Base-by-base conservation (phyloP, 2,797 vertebrate species). In the Sebastes melanostomus region DNA sequence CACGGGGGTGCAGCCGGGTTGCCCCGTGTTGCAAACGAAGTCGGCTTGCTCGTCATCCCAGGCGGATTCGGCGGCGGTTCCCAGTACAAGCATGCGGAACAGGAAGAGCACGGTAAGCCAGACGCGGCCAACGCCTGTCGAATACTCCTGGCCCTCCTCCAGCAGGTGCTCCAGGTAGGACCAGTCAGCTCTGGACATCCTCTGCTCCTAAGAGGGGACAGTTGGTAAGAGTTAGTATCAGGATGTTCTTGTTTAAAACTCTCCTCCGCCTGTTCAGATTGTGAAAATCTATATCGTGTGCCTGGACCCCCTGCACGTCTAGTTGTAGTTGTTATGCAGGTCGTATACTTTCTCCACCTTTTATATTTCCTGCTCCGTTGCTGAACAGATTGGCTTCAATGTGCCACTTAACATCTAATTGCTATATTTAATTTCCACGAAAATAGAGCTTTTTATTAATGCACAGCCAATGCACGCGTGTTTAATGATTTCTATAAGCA, bases 171-270 rank as follows among this genome's bases (percentile, higher is more conserved):
- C 96, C 88, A 97, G 91, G 82, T 96, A 96, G 85, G 95, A 93
- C 96, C 96, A 97, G 90, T 97, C 96, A 94, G 94, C 96, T 94
- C 94, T 97, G 91, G 96, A 96, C 96, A 96, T 96, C 91, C 91
- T 96, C 93, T 91, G 93, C 81, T 92, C 86, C 94, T 94, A 20
- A 24, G 38, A 79, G 4, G 30, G 63, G 58, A 66, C 14, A 77
- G n/a, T 27, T 34, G 6, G 6, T 1, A 46, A 29, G 8, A 56
- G 8, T 22, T 52, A 46, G 42, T 46, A 2, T 46, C 42, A 46
- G 42, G 42, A 9, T 3, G 8, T 63, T 59, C 38, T 42, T 16
- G 38, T 42, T 42, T 42, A 27, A 46, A 34, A 52, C 18, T 4
- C 38, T 63, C 13, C 24, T 3, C 3, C 32, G 50, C 25, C 20